These are phyloP conservation scores for Odocoileus hemionus DNA, from an alignment of 2,113 vertebrate species.

Conservation along the genomic window DNA sequence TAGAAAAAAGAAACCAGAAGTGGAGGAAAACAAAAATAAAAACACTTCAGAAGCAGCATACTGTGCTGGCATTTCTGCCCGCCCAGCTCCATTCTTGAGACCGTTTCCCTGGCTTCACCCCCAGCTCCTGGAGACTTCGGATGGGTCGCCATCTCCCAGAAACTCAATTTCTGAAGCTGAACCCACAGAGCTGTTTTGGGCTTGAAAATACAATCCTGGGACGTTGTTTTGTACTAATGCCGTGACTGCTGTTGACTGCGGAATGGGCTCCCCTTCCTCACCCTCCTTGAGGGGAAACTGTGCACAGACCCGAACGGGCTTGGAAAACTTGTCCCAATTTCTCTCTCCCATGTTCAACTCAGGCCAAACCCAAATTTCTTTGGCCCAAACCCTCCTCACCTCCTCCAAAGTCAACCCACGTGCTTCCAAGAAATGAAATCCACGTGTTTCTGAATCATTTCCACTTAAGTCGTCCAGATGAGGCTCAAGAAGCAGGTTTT, in stretches of 20 bases:
- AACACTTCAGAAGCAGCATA: background rate
- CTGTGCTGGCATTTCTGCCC: background rate
- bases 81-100: background rate
- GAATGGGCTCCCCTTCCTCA: accelerated
- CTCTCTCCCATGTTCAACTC: background rate
- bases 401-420: background rate
- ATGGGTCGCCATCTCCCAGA: background rate
- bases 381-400: background rate
- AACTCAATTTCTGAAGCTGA: background rate
- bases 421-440: background rate
- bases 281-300: background rate
- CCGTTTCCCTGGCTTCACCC: accelerated
- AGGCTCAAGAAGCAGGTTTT: accelerated
- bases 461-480: background rate
- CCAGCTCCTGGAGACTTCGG: background rate
- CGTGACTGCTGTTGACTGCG: accelerated
- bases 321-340: background rate
- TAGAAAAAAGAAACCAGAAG: background rate
- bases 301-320: accelerated
- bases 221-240: accelerated
- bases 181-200: background rate
- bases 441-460: background rate
- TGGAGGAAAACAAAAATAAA: background rate
- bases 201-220: background rate
- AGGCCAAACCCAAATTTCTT: background rate